Evolutionary conservation across 2,888 invertebrate genomes (phyloP).

Genomic region (Drosophila dives): DNA sequence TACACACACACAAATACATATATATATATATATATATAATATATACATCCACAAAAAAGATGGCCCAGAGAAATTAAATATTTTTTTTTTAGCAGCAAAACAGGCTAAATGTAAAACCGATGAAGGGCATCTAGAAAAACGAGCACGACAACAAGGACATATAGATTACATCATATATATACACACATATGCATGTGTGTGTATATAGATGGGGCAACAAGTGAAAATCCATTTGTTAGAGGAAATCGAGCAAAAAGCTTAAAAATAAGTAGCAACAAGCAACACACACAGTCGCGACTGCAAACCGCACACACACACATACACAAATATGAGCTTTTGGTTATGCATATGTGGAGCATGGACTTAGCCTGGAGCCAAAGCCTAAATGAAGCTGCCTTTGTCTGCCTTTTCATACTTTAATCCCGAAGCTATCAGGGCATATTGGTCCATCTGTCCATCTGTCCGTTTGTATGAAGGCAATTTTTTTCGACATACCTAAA

Average conservation of each 20-base stretch:
- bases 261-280: constrained; percentile 68
- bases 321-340: constrained; percentile 37
- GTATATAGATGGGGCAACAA: constrained; percentile 65
- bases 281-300: constrained; percentile 40
- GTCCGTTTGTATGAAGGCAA: too few relatives aligned
- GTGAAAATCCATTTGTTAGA: constrained; percentile 78
- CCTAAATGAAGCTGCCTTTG: constrained; percentile 66
- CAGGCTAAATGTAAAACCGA: constrained; percentile 13
- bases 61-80: constrained; percentile 69
- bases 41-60: constrained; percentile 10
- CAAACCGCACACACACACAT: constrained; percentile 28
- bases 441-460: too few relatives aligned
- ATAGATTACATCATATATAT: constrained; percentile 55
- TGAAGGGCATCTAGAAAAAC: constrained; percentile 63
- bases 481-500: too few relatives aligned
- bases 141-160: constrained; percentile 74
- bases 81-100: constrained; percentile 68
- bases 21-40: background rate
- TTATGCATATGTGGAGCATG: constrained; percentile 68
- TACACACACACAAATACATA: background rate
- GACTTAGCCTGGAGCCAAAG: constrained; percentile 64
- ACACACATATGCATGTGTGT: constrained; percentile 11
- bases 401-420: constrained; percentile 30
- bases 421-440: too few relatives aligned
- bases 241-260: constrained; percentile 80